Percentiles rank a stretch among this genome's conserved stretches.
Conservation (phyloP, 2,888 invertebrate genomes). For the Ptilodon capucinus region DNA sequence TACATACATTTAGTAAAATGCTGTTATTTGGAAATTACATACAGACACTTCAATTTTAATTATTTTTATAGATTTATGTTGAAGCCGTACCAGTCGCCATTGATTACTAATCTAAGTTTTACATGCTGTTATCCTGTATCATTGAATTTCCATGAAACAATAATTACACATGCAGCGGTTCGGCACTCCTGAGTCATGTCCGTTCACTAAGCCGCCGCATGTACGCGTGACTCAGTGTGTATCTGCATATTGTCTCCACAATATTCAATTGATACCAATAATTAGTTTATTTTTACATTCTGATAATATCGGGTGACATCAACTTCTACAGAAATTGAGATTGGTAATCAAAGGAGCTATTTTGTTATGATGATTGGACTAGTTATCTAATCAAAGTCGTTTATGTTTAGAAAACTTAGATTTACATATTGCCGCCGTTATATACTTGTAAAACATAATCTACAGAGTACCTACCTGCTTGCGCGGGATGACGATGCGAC, state of each 20-base stretch:
- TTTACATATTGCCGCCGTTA: too few species aligned
- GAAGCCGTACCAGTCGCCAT: background rate
- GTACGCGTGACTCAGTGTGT: conserved; percentile 25
- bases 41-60: too few species aligned
- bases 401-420: too few species aligned
- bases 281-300: conserved; percentile 26
- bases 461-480: too few species aligned
- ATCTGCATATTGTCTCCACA: conserved; percentile 21
- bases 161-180: conserved; percentile 27
- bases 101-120: conserved; percentile 5
- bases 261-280: conserved; percentile 34
- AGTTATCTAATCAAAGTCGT: background rate
- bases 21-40: too few species aligned
- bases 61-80: too few species aligned
- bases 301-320: conserved; percentile 29
- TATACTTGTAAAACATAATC: too few species aligned
- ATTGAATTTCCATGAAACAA: conserved; percentile 45
- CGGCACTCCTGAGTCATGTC: conserved; percentile 38
- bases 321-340: background rate
- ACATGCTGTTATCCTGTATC: conserved; percentile 26
- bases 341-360: background rate
- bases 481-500: too few species aligned
- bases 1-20: too few species aligned
- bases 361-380: background rate
- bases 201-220: conserved; percentile 21